phyloP scores from a whole-genome alignment of 2,888 invertebrate genomes.

The Acanthococcus lagerstroemiae region DNA sequence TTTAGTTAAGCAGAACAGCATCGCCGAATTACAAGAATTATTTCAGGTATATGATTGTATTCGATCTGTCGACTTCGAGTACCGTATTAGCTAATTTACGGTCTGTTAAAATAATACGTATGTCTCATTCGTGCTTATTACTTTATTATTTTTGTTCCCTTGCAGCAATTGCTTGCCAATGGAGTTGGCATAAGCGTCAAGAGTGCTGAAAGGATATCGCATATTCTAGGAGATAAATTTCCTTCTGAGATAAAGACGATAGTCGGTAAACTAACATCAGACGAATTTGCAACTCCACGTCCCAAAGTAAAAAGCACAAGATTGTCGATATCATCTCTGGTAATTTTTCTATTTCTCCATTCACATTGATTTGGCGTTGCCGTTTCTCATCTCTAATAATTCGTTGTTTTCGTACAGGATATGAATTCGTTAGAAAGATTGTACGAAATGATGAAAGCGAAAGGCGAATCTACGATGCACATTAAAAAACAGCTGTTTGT shows the following conservation, averaged over 20 bases:
- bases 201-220: conserved; percentile 54
- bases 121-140: not conserved
- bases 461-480: not conserved
- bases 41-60: not conserved
- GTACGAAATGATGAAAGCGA: not conserved
- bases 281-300: conserved; percentile 49
- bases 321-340: not conserved
- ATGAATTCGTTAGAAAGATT: not conserved
- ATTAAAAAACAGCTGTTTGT: not conserved
- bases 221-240: conserved; percentile 52
- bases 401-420: not conserved
- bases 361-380: not conserved
- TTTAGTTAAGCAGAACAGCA: conserved; percentile 42
- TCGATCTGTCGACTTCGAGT: not conserved
- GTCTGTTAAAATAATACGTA: no score
- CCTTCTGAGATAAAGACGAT: conserved; percentile 53
- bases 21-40: conserved; percentile 40
- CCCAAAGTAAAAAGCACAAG: conserved; percentile 38
- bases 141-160: conserved; percentile 46
- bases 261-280: conserved; percentile 54
- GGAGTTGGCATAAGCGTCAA: conserved; percentile 56
- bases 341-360: not conserved
- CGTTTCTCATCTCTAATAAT: not conserved
- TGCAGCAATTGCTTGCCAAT: conserved; percentile 43
- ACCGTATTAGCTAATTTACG: not conserved